Conservation (phyloP, 2,797 vertebrate species). For the Chrysocyon brachyurus region DNA sequence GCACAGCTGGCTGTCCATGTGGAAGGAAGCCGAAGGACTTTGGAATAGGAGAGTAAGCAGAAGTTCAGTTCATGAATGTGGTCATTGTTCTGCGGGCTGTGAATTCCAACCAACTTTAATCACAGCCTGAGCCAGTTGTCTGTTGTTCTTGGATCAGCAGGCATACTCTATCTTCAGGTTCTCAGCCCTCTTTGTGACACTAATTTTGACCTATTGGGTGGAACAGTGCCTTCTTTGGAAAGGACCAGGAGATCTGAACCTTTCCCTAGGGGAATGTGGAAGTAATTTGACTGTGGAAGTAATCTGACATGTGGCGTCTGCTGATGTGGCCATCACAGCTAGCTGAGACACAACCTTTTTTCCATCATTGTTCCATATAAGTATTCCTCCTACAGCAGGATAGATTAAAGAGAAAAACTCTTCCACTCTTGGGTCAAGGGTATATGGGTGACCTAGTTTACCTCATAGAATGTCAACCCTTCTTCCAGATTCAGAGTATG, state of each 20-base stretch:
- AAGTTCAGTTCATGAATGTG: slow-evolving; percentile 74
- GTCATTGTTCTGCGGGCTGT: slow-evolving; percentile 68
- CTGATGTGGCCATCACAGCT: background rate
- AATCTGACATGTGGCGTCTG: slow-evolving; percentile 53
- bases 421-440: background rate
- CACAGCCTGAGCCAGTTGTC: slow-evolving; percentile 64
- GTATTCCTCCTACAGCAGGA: slow-evolving; percentile 12
- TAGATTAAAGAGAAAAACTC: background rate
- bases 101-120: slow-evolving; percentile 75
- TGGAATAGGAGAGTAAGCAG: slow-evolving; percentile 62
- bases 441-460: background rate
- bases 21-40: slow-evolving; percentile 69
- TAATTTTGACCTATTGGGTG: slow-evolving; percentile 58
- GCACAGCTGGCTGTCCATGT: slow-evolving; percentile 40
- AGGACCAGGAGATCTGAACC: background rate
- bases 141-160: slow-evolving; percentile 76
- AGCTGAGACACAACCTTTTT: background rate
- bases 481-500: background rate
- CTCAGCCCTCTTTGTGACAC: slow-evolving; percentile 63
- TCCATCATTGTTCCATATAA: background rate
- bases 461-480: background rate
- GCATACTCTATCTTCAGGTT: slow-evolving; percentile 57
- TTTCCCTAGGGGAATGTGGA: slow-evolving; percentile 22
- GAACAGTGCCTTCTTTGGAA: slow-evolving; percentile 47
- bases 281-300: slow-evolving; percentile 53